These are phyloP conservation scores for Anabacerthia variegaticeps DNA, from an alignment of 2,797 vertebrate genomes.

Conservation along the genomic window DNA sequence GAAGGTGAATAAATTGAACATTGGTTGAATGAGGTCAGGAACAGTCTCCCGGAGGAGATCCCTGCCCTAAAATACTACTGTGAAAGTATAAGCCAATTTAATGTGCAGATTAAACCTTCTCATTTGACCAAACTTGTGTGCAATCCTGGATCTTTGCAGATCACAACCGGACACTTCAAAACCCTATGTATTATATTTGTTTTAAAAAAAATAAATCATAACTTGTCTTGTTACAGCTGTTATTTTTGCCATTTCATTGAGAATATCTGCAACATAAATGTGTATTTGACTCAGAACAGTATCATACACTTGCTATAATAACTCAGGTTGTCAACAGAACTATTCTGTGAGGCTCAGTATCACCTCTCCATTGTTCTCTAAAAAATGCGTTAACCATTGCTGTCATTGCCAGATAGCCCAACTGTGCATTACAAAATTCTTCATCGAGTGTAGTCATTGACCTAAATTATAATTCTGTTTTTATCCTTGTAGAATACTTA, in stretches of 20 bases:
- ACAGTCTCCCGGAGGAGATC: constrained; percentile 51
- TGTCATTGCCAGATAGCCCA: neutral
- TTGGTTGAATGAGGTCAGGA: constrained; percentile 65
- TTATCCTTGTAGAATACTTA: neutral
- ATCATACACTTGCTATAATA: constrained; percentile 25
- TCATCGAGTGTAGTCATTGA: neutral
- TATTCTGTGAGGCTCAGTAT: neutral
- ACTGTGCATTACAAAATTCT: neutral
- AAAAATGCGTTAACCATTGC: neutral
- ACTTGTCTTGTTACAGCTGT: constrained; percentile 66
- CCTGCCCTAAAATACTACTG: constrained; percentile 59
- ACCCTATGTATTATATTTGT: constrained; percentile 55
- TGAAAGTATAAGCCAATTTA: constrained; percentile 56
- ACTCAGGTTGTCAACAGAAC: constrained; percentile 59
- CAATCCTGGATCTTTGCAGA: constrained; percentile 68
- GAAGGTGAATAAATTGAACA: constrained; percentile 69
- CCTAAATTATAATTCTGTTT: neutral
- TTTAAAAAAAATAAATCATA: constrained; percentile 32
- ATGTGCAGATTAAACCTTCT: constrained; percentile 30
- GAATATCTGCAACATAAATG: constrained; percentile 49
- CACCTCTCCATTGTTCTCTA: neutral
- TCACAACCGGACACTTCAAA: constrained; percentile 57
- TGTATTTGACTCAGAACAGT: constrained; percentile 43
- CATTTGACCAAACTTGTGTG: constrained; percentile 61
- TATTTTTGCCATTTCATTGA: constrained; percentile 60